These are phyloP conservation scores for Jacana jacana DNA, from an alignment of 2,113 vertebrate species.

Conservation along the genomic window DNA sequence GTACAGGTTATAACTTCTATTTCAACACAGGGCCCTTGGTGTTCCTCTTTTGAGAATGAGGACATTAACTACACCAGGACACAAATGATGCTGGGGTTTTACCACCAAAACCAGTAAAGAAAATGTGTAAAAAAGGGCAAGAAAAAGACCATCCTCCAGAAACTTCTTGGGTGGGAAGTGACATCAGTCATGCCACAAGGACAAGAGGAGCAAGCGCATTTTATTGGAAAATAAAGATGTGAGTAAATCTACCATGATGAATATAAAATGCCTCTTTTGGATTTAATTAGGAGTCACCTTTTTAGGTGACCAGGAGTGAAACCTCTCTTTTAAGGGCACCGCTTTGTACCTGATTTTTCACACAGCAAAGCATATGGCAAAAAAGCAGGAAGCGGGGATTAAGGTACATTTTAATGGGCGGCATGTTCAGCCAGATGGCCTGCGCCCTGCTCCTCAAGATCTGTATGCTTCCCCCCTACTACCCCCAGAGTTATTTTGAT, in stretches of 20 bases:
- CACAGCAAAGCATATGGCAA: slow-evolving; percentile 49
- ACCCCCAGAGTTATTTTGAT: slow-evolving; percentile 14
- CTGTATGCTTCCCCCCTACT: not conserved
- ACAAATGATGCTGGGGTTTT: not conserved
- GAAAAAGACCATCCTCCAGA: not conserved
- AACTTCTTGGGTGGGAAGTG: slow-evolving; percentile 45
- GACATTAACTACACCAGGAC: not conserved
- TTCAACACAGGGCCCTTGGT: not conserved
- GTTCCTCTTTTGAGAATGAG: slow-evolving; percentile 17
- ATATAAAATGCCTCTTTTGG: slow-evolving; percentile 55
- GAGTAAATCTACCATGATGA: slow-evolving; percentile 40
- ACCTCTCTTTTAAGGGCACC: slow-evolving; percentile 20
- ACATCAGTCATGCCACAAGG: slow-evolving; percentile 15
- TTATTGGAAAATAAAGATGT: slow-evolving; percentile 63
- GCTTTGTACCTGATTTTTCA: slow-evolving; percentile 48
- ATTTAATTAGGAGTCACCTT: slow-evolving; percentile 57
- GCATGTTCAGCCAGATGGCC: slow-evolving; percentile 60
- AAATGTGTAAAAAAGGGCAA: not conserved
- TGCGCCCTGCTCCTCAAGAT: slow-evolving; percentile 7
- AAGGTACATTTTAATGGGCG: slow-evolving; percentile 55
- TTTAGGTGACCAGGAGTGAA: slow-evolving; percentile 47
- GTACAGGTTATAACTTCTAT: not conserved
- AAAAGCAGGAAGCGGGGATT: slow-evolving; percentile 63
- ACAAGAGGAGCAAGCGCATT: not conserved
- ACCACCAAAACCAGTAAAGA: not conserved